Evolutionary conservation across 2,888 invertebrate genomes (phyloP).

Genomic region (Leptinotarsa rubiginosa): DNA sequence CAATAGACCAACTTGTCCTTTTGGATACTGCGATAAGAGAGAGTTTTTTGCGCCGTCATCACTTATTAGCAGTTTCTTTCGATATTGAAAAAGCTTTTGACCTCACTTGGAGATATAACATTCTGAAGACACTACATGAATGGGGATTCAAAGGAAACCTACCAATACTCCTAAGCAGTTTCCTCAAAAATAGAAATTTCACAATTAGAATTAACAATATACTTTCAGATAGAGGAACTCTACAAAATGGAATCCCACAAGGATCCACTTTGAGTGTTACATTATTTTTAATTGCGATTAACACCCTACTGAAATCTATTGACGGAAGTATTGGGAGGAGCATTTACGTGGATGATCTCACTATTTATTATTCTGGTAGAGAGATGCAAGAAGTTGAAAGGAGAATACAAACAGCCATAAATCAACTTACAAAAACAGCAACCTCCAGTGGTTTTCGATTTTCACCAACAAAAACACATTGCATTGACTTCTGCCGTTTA

Average conservation of each 20-base stretch:
- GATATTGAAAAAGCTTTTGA: too few species aligned
- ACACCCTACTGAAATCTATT: conserved; percentile 26
- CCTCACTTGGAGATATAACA: conserved; percentile 38
- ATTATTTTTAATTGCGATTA: conserved; percentile 39
- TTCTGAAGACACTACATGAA: conserved; percentile 35
- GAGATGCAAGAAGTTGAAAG: too few species aligned
- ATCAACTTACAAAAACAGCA: conserved; percentile 25
- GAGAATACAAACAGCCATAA: conserved; percentile 16
- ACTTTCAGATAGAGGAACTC: conserved; percentile 10
- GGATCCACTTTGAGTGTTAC: conserved; percentile 38
- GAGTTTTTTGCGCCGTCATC: too few species aligned
- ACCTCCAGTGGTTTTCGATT: conserved; percentile 19
- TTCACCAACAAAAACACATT: conserved; percentile 4
- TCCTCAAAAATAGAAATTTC: conserved; percentile 25
- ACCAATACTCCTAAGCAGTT: conserved; percentile 20
- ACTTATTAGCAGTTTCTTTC: too few species aligned
- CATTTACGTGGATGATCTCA: conserved; percentile 32
- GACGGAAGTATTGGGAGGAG: conserved; percentile 19
- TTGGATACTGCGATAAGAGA: conserved; percentile 24
- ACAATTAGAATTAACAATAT: conserved; percentile 15
- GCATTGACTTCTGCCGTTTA: conserved; percentile 10
- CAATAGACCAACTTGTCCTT: conserved; percentile 27
- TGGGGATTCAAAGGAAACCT: conserved; percentile 36
- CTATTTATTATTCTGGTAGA: conserved; percentile 16
- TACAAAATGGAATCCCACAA: too few species aligned